These are phyloP conservation scores for Halocynthia aurantium DNA, from an alignment of 23 tunicate genomes.

Conservation along the genomic window DNA sequence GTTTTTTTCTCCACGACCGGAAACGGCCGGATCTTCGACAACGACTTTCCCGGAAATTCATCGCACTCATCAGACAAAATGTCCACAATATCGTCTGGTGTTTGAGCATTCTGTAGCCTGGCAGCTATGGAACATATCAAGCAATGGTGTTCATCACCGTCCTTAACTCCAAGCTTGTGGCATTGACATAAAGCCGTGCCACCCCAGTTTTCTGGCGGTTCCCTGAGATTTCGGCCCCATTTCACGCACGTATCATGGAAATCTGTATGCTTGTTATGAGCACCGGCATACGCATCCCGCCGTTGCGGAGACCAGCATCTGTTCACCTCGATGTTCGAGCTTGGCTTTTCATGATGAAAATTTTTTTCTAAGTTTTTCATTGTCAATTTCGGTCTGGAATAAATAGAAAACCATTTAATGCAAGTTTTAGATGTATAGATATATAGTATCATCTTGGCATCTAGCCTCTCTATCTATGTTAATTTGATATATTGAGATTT, in stretches of 20 bases:
- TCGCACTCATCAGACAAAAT: conserved; percentile 29
- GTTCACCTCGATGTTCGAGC: not conserved
- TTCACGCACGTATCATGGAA: conserved; percentile 19
- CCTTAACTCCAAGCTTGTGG: not conserved
- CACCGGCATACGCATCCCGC: not conserved
- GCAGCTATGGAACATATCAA: conserved; percentile 41
- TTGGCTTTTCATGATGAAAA: not conserved
- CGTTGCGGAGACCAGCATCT: conserved; percentile 19
- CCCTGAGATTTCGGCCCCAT: conserved; percentile 1
- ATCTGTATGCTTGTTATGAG: not conserved
- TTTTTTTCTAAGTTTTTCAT: not conserved
- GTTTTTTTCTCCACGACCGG: conserved; percentile 22
- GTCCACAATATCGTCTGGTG: conserved; percentile 31
- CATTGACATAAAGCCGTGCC: conserved; percentile 14
- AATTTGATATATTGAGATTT: no score
- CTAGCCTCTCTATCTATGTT: no score
- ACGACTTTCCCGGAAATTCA: conserved; percentile 8
- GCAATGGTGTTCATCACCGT: conserved; percentile 17
- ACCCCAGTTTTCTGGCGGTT: conserved; percentile 1
- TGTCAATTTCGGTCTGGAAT: not conserved
- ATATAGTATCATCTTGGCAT: no score
- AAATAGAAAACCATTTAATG: not conserved
- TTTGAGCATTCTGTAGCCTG: conserved; percentile 10
- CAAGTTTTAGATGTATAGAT: not conserved
- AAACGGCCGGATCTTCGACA: conserved; percentile 13